These are phyloP conservation scores for Pachyuromys duprasi DNA, from an alignment of 2,797 vertebrate genomes.

Conservation along the genomic window DNA sequence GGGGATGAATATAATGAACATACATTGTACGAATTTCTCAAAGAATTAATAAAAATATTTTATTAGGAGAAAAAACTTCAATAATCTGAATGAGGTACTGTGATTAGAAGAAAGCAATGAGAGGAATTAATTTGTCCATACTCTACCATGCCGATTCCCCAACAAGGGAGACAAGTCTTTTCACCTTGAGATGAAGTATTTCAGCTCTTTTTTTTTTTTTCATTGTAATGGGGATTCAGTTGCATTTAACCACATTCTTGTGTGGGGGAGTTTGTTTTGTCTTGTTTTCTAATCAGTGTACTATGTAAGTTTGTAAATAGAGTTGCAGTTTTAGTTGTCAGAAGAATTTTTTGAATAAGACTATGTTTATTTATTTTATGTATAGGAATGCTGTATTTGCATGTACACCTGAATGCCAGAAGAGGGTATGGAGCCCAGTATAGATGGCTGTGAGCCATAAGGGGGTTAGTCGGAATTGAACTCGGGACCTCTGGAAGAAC, in stretches of 20 bases:
- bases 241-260: not conserved
- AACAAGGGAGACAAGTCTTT: not conserved
- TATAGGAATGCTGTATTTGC: too few species aligned
- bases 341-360: not conserved
- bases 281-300: not conserved
- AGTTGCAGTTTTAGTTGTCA: not conserved
- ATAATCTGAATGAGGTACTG: not conserved
- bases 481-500: too few species aligned
- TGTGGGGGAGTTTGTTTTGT: too few species aligned
- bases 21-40: not conserved
- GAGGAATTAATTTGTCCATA: not conserved
- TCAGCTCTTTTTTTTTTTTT: not conserved
- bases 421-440: too few species aligned
- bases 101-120: not conserved
- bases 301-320: not conserved
- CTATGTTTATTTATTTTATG: not conserved
- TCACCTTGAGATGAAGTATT: not conserved
- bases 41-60: not conserved
- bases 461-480: too few species aligned
- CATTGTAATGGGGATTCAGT: not conserved
- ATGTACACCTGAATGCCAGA: too few species aligned
- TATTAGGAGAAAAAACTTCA: not conserved
- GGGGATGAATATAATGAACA: not conserved
- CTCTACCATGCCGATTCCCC: not conserved
- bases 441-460: too few species aligned